A percentile compares a stretch with the other conserved stretches of the same genome.
phyloP scores from a whole-genome alignment of 2,797 vertebrate genomes.

The Xyrichtys novacula region DNA sequence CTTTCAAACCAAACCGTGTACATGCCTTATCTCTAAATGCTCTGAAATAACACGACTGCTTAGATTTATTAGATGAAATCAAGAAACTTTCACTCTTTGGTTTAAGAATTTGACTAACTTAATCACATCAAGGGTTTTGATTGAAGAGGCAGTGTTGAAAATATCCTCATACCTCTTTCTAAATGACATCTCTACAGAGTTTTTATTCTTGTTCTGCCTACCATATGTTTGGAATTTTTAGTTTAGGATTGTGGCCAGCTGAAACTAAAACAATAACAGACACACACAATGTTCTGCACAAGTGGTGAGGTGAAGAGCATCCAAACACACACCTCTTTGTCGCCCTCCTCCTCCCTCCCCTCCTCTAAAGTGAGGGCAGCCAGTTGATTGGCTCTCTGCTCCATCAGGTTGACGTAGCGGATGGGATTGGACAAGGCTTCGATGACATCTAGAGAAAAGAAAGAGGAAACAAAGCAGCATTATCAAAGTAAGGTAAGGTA shows the following conservation, averaged over 20 bases:
- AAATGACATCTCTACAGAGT: conserved; percentile 11
- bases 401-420: conserved; percentile 97
- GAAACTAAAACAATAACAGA: conserved; percentile 22
- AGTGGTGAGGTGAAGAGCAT: neutral
- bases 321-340: conserved; percentile 86
- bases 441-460: conserved; percentile 89
- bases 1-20: too few relatives aligned
- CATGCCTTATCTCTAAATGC: too few relatives aligned
- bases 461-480: neutral
- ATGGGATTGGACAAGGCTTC: conserved; percentile 99
- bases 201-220: neutral
- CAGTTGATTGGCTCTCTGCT: conserved; percentile 96
- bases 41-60: too few relatives aligned
- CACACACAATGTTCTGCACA: neutral
- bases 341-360: conserved; percentile 90
- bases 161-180: neutral
- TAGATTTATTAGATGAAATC: too few relatives aligned
- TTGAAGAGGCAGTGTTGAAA: conserved; percentile 12
- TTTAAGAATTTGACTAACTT: too few relatives aligned
- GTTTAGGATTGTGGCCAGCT: conserved; percentile 14
- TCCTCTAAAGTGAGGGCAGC: conserved; percentile 96
- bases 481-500: too few relatives aligned
- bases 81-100: too few relatives aligned
- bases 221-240: conserved; percentile 17
- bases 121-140: too few relatives aligned